phyloP scores from a whole-genome alignment of 2,797 vertebrate genomes.

The Eurystomus glaucurus region DNA sequence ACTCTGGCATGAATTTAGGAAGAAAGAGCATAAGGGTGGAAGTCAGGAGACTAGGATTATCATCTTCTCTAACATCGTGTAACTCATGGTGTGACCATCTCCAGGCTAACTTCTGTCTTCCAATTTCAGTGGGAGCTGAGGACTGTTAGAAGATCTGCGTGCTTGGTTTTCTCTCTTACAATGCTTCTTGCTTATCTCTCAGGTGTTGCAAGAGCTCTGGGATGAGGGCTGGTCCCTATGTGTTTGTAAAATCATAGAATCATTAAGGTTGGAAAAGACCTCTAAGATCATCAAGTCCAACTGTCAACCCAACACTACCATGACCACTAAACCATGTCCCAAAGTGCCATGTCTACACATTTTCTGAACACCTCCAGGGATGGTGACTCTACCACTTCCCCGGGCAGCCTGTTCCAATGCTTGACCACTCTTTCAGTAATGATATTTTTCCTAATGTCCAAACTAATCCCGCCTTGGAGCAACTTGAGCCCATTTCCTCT shows the following conservation, averaged over 20 bases:
- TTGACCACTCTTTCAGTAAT: too few relatives aligned
- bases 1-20: not conserved
- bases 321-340: too few relatives aligned
- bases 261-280: too few relatives aligned
- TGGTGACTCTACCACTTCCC: too few relatives aligned
- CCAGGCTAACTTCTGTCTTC: not conserved
- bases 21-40: not conserved
- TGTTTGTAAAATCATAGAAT: not conserved
- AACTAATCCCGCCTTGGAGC: too few relatives aligned
- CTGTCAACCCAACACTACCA: too few relatives aligned
- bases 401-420: too few relatives aligned
- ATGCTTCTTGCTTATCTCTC: not conserved
- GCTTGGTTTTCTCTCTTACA: not conserved
- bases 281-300: too few relatives aligned
- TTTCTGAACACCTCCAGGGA: too few relatives aligned
- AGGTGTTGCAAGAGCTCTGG: not conserved
- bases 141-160: rapidly evolving
- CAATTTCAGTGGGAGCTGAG: not conserved
- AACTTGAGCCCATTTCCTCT: too few relatives aligned
- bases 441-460: too few relatives aligned
- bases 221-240: rapidly evolving
- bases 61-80: not conserved
- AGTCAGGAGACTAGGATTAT: not conserved
- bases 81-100: not conserved
- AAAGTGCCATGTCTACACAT: too few relatives aligned